phyloP scores from a whole-genome alignment of 2,888 invertebrate species.

The Aelia acuminata region DNA sequence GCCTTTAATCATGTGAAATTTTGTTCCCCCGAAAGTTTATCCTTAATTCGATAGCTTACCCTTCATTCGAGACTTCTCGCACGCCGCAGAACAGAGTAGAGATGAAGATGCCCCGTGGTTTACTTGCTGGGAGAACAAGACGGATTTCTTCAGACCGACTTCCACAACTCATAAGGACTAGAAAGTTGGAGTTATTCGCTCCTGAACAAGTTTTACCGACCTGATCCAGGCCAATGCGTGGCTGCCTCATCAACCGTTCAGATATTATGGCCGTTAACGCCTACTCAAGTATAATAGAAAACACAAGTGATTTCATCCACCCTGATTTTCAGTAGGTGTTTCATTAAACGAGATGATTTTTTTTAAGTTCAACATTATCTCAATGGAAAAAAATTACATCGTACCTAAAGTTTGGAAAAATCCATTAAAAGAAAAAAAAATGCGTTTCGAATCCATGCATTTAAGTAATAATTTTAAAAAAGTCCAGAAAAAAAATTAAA shows the following conservation, averaged over 20 bases:
- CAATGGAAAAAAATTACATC: too few relatives aligned
- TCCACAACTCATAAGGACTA: neutral
- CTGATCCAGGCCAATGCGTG: constrained; percentile 28
- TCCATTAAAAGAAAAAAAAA: too few relatives aligned
- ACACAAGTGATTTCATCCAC: constrained; percentile 7
- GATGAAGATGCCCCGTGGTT: neutral
- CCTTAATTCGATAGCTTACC: neutral
- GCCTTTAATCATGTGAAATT: neutral
- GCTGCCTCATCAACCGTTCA: constrained; percentile 6
- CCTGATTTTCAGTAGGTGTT: neutral
- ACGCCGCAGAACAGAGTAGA: neutral
- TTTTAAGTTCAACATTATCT: too few relatives aligned
- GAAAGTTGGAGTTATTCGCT: neutral
- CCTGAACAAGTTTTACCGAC: constrained; percentile 5
- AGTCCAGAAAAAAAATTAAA: too few relatives aligned
- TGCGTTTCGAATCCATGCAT: too few relatives aligned
- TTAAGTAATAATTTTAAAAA: too few relatives aligned
- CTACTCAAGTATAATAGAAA: constrained; percentile 29
- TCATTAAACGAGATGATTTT: too few relatives aligned
- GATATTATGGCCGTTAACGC: neutral
- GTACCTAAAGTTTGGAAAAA: too few relatives aligned
- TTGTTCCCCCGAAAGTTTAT: neutral
- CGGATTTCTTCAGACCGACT: neutral
- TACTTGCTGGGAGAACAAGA: neutral
- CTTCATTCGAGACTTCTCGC: neutral